Conservation (phyloP, 2,888 invertebrate genomes). For the Ectemnius lituratus region DNA sequence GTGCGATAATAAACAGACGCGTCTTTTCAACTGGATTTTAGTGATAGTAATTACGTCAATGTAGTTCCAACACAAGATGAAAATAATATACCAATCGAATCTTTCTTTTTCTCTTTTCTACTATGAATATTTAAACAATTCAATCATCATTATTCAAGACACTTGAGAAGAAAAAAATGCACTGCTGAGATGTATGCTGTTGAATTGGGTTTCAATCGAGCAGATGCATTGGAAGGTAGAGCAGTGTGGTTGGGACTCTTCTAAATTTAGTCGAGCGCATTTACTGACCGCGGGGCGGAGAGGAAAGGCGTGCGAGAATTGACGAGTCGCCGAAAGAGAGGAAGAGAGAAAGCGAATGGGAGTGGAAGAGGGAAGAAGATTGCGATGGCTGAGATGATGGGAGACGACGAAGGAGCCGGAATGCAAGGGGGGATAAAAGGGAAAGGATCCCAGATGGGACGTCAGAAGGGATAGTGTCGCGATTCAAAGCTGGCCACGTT, state of each 20-base stretch:
- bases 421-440: conserved; percentile 7
- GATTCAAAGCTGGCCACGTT: conserved; percentile 68
- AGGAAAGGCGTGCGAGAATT: conserved; percentile 35
- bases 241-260: conserved; percentile 5
- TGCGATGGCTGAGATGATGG: background rate
- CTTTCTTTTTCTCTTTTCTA: no score
- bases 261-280: conserved; percentile 63
- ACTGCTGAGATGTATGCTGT: no score
- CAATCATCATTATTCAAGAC: no score
- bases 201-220: no score
- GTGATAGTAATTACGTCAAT: background rate
- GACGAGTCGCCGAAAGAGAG: background rate
- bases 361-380: no score
- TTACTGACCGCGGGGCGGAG: conserved; percentile 53
- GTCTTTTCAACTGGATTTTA: conserved; percentile 5
- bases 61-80: background rate
- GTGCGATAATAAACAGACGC: conserved; percentile 25
- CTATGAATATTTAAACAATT: no score
- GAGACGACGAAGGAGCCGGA: background rate
- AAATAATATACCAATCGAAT: no score
- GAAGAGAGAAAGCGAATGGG: no score
- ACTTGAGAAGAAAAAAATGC: no score
- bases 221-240: no score
- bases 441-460: conserved; percentile 47
- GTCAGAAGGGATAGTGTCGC: conserved; percentile 66